Conservation (phyloP, 2,888 invertebrate genomes). For the Sturmia bella region DNA sequence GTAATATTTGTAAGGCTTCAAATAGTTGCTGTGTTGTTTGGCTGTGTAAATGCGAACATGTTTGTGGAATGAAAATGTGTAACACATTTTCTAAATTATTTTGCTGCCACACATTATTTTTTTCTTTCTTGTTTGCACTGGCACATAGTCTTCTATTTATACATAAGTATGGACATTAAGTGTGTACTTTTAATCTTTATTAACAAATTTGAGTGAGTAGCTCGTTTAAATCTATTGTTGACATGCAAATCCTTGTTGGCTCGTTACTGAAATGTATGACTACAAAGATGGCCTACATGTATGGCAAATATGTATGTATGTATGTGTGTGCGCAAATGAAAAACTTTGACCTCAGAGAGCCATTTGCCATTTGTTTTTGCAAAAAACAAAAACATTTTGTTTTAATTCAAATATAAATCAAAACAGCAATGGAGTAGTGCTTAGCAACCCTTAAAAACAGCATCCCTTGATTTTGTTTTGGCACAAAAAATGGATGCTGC, state of each 20-base stretch:
- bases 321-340: too few relatives aligned
- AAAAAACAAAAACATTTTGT: not conserved
- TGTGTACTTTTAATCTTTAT: conserved; percentile 12
- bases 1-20: conserved; percentile 51
- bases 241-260: conserved; percentile 64
- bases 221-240: conserved; percentile 53
- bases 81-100: conserved; percentile 36
- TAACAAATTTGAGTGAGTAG: conserved; percentile 35
- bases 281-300: not conserved
- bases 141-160: not conserved
- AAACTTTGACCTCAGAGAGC: not conserved
- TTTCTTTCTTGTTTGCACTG: not conserved
- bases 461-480: not conserved
- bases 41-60: too few relatives aligned
- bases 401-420: not conserved
- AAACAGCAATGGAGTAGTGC: not conserved
- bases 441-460: conserved; percentile 49
- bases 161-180: not conserved
- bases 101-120: not conserved
- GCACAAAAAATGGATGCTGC: conserved; percentile 24
- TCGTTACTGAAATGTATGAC: conserved; percentile 4
- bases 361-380: conserved; percentile 10
- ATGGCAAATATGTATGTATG: too few relatives aligned
- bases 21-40: conserved; percentile 6
- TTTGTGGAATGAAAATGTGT: too few relatives aligned